Evolutionary conservation across 2,797 vertebrate genomes (phyloP), one percentile per base, ranked within the genome.

Genomic region (Phrynocephalus vlangalii): DNA sequence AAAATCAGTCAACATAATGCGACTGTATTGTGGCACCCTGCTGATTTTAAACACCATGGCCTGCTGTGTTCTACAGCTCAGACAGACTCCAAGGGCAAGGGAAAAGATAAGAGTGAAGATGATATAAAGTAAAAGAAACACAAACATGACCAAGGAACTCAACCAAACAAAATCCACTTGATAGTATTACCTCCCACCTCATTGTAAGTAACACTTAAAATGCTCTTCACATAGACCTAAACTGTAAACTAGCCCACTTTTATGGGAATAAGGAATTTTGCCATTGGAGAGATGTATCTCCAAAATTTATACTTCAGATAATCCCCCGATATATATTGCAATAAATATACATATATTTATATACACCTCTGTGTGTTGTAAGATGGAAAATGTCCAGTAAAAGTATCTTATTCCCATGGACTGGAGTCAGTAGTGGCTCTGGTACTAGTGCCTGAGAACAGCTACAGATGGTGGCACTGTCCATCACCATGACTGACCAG

Each of bases 101-200:
- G 78, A 48, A 18, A 87, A 1, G 0, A 60, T 18, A 10, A 89
- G 1, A 91, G 24, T 76, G 28, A 22, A 79, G 66, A 91, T 89
- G 30, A 71, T 1, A 48, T 56, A 75, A 91, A 56, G 44, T 82
- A 18, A 26, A 76, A 90, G 63, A 79, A 82, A 88, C n/a, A 68
- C 3, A 66, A 80, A 26, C 30, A 24, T 1, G 1, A 24, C 66
- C 50, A 83, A 87, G 44, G 48, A 92, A 60, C 0, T 26, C 60
- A 87, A 24, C 24, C 38, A 71, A 77, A 86, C 3, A 91, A 87
- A 92, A 84, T 68, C 18, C 0, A 77, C 0, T 24, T 88, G 66
- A 87, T 44, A 87, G 87, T 22, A 4, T 2, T 84, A 56, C 1
- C 26, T 83, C 9, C 66, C 82, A 33, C 11, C 48, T 79, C 7